Evolutionary conservation across 2,797 vertebrate species (phyloP), one percentile per base, ranked within the genome.

Genomic region (Hirundo rustica): DNA sequence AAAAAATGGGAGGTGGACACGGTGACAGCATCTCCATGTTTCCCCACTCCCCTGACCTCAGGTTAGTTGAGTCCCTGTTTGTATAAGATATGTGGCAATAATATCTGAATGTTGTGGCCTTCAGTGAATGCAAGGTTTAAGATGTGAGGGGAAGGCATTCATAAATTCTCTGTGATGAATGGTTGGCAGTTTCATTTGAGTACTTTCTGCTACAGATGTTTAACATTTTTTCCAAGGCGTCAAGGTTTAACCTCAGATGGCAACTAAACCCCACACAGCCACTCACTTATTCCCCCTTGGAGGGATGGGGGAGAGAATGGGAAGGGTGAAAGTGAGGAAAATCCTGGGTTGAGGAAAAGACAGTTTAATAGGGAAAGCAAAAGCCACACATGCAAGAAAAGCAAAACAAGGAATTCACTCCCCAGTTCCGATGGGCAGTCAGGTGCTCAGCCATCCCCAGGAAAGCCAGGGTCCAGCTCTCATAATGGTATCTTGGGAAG

Each of bases 41-140:
- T 4, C 62, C 8, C 16, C 7, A 6, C 4, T 27, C 9, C 32
- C 30, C 76, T 5, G 5, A 61, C 64, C 25, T 14, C 60, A 64
- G 62, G 47, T 85, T 81, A 88, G 65, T 10, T 22, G 67, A 67
- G 54, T 57, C 36, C 58, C 66, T 55, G 30, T 44, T 79, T 91
- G 36, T 45, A 7, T 57, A 82, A 82, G n/a, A 38, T 79, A 47
- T 32, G 54, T 29, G 55, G 79, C 91, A 93, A 65, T 89, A 85
- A 92, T 27, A 82, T 62, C 51, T 89, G 70, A 48, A 47, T 30
- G 23, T 66, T 79, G 84, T 80, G 85, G 74, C 76, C 94, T 94
- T 88, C 92, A 91, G 72, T 76, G 48, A 77, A 87, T 16, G 51
- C 40, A 75, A 91, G 60, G 55, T 94, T 97, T 94, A 73, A 79